Percentiles rank a stretch among this genome's conserved stretches.
These are phyloP conservation scores for Trachelus tabidus DNA, from an alignment of 2,888 invertebrate species.

Conservation along the genomic window DNA sequence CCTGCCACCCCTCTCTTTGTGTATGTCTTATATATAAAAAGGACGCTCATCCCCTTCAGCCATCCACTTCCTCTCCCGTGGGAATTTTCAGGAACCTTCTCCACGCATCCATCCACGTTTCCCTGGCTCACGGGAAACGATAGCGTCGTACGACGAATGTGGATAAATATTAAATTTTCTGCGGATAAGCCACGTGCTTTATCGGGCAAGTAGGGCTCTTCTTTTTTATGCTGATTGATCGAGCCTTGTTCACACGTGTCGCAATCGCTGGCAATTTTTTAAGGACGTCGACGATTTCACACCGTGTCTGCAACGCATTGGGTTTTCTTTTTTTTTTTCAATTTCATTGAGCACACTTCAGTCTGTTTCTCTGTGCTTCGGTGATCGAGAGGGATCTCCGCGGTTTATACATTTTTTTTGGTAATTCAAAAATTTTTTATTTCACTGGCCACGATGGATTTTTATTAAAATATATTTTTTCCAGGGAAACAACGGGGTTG, in stretches of 20 bases:
- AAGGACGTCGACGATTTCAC: not conserved
- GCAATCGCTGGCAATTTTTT: too few species aligned
- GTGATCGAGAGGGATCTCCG: too few species aligned
- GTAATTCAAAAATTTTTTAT: too few species aligned
- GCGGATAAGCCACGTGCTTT: slow-evolving; percentile 35
- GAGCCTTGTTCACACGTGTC: not conserved
- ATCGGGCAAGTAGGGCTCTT: slow-evolving; percentile 60
- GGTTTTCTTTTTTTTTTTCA: too few species aligned
- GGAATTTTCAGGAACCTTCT: slow-evolving; percentile 46
- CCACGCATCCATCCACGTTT: slow-evolving; percentile 50
- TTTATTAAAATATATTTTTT: too few species aligned
- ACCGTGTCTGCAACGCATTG: not conserved
- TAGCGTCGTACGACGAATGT: slow-evolving; percentile 40
- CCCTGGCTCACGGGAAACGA: too few species aligned
- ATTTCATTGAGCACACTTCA: too few species aligned
- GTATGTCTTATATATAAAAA: slow-evolving; percentile 51
- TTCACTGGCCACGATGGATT: too few species aligned
- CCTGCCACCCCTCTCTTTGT: not conserved
- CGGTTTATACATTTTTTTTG: too few species aligned
- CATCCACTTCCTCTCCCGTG: slow-evolving; percentile 55
- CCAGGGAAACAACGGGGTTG: too few species aligned
- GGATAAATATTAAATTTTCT: slow-evolving; percentile 63
- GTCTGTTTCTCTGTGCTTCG: too few species aligned
- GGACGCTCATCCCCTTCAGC: slow-evolving; percentile 42
- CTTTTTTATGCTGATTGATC: not conserved